A percentile compares a stretch with the other conserved stretches of the same genome.
These are phyloP conservation scores for Anticlea derivata DNA, from an alignment of 2,888 invertebrate species.

Conservation along the genomic window DNA sequence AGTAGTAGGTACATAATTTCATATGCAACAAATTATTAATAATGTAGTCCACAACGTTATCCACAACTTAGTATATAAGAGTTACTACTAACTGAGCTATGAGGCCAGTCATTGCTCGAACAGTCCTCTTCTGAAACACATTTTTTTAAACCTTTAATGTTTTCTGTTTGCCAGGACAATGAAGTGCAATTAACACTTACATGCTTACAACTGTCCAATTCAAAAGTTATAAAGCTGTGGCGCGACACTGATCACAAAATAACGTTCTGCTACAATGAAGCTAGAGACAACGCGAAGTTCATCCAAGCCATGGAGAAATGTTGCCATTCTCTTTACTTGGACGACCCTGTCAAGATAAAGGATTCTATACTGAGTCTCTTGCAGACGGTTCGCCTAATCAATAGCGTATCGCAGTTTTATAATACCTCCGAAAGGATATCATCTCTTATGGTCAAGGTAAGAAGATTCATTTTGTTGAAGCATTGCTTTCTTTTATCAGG, in stretches of 20 bases:
- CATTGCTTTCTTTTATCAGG: too few relatives aligned
- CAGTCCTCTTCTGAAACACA: too few relatives aligned
- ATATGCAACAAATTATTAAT: too few relatives aligned
- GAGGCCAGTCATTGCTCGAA: too few relatives aligned
- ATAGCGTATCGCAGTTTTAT: slow-evolving; percentile 97
- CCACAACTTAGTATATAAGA: too few relatives aligned
- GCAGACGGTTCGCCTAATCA: slow-evolving; percentile 96
- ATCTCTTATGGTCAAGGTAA: slow-evolving; percentile 96
- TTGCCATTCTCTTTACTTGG: slow-evolving; percentile 95
- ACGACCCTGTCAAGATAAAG: slow-evolving; percentile 96
- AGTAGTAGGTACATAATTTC: too few relatives aligned
- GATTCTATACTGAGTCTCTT: slow-evolving; percentile 94
- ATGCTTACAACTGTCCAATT: slow-evolving; percentile 89
- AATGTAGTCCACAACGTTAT: too few relatives aligned
- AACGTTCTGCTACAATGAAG: slow-evolving; percentile 97
- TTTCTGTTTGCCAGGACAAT: slow-evolving; percentile 76
- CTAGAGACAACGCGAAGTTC: slow-evolving; percentile 97
- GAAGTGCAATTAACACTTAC: slow-evolving; percentile 91
- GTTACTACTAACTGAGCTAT: too few relatives aligned
- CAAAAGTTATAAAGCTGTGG: slow-evolving; percentile 92
- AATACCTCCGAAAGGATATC: slow-evolving; percentile 98
- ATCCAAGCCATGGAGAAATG: slow-evolving; percentile 96
- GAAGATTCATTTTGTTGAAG: too few relatives aligned
- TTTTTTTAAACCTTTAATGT: not conserved
- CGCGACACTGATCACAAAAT: slow-evolving; percentile 94